A percentile compares a stretch with the other conserved stretches of the same genome.
phyloP scores from a whole-genome alignment of 2,888 invertebrate species.

The Calliscelio sp. region DNA sequence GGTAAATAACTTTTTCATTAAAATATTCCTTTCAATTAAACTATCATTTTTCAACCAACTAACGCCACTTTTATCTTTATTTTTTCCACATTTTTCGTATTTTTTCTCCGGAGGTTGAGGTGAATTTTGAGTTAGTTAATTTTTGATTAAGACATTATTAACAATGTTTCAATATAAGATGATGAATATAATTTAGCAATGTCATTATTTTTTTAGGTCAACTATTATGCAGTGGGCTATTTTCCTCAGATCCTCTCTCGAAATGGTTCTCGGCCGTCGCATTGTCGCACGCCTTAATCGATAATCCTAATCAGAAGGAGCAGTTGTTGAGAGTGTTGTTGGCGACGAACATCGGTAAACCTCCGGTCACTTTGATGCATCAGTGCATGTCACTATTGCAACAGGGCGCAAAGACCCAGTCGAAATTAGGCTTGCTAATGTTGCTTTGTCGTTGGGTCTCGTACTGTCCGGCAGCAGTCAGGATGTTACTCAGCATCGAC shows the following conservation, averaged over 20 bases:
- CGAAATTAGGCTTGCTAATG: conserved; percentile 96
- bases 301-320: conserved; percentile 94
- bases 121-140: not conserved
- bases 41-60: not conserved
- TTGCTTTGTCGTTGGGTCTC: conserved; percentile 95
- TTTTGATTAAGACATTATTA: too few species aligned
- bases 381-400: conserved; percentile 95
- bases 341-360: conserved; percentile 93
- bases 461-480: conserved; percentile 93
- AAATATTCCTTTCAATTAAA: not conserved
- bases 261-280: conserved; percentile 99
- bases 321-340: conserved; percentile 96
- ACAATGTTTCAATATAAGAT: too few species aligned
- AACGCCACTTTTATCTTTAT: not conserved
- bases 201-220: too few species aligned
- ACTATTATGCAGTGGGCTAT: conserved; percentile 96
- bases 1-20: conserved; percentile 74
- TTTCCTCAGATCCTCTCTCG: conserved; percentile 94
- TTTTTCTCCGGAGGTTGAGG: not conserved
- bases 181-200: too few species aligned
- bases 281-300: conserved; percentile 95
- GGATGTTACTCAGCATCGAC: conserved; percentile 92
- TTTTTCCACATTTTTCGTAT: not conserved
- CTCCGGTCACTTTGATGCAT: conserved; percentile 95
- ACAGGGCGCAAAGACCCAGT: conserved; percentile 93